These are phyloP conservation scores for Danio kyathit DNA, from an alignment of 2,797 vertebrate genomes.

Conservation along the genomic window DNA sequence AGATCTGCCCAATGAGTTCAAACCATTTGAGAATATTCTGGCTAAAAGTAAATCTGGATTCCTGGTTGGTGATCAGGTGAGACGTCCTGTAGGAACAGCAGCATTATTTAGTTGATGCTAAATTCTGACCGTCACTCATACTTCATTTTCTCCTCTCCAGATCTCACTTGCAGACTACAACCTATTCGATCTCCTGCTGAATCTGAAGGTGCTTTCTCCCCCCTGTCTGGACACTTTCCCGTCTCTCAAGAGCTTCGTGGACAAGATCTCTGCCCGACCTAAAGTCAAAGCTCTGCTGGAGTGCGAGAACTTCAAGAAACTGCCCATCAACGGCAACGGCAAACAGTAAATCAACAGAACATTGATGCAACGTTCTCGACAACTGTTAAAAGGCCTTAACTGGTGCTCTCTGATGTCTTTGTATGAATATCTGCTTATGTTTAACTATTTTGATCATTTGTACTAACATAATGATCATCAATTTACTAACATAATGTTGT, in stretches of 20 bases:
- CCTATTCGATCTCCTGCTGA: conserved; percentile 77
- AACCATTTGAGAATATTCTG: conserved; percentile 75
- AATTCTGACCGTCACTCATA: neutral
- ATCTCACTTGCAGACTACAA: conserved; percentile 81
- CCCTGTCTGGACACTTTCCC: conserved; percentile 74
- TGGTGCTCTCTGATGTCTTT: neutral
- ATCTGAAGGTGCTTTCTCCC: conserved; percentile 72
- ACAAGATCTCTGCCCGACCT: conserved; percentile 68
- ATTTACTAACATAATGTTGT: neutral
- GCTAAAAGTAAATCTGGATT: conserved; percentile 74
- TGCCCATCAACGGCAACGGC: conserved; percentile 81
- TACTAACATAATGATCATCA: neutral
- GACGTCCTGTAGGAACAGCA: neutral
- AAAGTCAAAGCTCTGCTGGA: conserved; percentile 75
- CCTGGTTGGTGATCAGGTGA: conserved; percentile 77
- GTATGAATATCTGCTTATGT: conserved; percentile 14
- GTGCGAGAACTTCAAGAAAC: conserved; percentile 71
- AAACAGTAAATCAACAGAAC: conserved; percentile 73
- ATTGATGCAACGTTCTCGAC: neutral
- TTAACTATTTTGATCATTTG: neutral
- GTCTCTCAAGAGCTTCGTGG: conserved; percentile 71
- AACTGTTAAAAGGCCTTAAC: neutral
- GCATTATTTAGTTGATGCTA: neutral
- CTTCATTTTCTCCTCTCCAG: conserved; percentile 59
- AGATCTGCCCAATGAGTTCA: conserved; percentile 69